Evolutionary conservation across 2,113 vertebrate species (phyloP).

Genomic region (Mustelus asterias): DNA sequence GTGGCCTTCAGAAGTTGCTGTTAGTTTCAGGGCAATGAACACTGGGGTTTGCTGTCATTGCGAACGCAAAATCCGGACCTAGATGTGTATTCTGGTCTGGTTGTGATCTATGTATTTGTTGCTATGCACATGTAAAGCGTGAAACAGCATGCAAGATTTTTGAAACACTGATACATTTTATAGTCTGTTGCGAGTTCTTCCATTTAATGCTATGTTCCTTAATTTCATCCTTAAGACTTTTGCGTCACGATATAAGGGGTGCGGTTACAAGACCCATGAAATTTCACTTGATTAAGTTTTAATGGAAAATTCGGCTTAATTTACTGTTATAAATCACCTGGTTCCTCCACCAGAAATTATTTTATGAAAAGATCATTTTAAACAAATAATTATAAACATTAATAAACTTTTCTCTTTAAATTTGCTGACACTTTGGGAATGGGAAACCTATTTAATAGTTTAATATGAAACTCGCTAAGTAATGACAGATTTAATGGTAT

Average conservation of each 20-base stretch:
- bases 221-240: background rate
- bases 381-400: background rate
- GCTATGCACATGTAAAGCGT: background rate
- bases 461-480: background rate
- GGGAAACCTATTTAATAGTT: background rate
- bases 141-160: background rate
- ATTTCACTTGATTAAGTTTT: background rate
- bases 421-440: no score
- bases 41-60: no score
- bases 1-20: no score
- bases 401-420: background rate
- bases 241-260: background rate
- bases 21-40: no score
- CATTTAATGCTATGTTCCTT: background rate
- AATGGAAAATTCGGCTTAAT: background rate
- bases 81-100: background rate
- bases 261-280: background rate
- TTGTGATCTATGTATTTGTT: background rate
- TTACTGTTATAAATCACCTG: background rate
- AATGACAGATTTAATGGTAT: background rate
- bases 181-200: background rate
- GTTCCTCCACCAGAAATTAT: background rate
- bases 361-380: background rate
- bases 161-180: background rate
- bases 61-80: no score